Evolutionary conservation across 1,140 invertebrate genomes (phyloP).

Genomic region (Myzus persicae): DNA sequence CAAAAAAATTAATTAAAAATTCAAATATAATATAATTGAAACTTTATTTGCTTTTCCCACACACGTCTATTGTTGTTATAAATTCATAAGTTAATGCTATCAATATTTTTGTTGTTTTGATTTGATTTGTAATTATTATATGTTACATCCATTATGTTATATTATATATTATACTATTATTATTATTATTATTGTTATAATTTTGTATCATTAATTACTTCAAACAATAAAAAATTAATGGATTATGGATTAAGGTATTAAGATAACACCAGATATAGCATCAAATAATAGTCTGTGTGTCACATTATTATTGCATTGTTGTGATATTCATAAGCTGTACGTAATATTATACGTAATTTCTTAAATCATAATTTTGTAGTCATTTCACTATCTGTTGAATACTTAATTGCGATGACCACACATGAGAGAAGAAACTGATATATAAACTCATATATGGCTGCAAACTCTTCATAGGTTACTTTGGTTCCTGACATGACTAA

Average conservation of each 20-base stretch:
- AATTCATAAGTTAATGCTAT: too few species aligned
- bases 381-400: background rate
- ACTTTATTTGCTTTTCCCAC: background rate
- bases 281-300: background rate
- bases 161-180: background rate
- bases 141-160: background rate
- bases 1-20: background rate
- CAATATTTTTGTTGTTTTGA: background rate
- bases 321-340: background rate
- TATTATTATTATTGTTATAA: background rate
- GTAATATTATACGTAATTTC: background rate
- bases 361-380: background rate
- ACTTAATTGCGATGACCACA: background rate
- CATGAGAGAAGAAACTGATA: background rate
- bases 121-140: slow-evolving; percentile 6
- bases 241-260: background rate
- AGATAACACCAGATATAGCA: too few species aligned
- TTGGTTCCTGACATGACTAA: too few species aligned
- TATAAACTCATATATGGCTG: too few species aligned
- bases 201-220: background rate
- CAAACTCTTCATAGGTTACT: background rate
- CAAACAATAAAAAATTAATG: background rate
- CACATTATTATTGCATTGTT: background rate
- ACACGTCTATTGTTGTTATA: background rate
- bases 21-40: background rate